These are phyloP conservation scores for Drosophila subobscura DNA, from an alignment of 1,140 invertebrate species.

Conservation along the genomic window DNA sequence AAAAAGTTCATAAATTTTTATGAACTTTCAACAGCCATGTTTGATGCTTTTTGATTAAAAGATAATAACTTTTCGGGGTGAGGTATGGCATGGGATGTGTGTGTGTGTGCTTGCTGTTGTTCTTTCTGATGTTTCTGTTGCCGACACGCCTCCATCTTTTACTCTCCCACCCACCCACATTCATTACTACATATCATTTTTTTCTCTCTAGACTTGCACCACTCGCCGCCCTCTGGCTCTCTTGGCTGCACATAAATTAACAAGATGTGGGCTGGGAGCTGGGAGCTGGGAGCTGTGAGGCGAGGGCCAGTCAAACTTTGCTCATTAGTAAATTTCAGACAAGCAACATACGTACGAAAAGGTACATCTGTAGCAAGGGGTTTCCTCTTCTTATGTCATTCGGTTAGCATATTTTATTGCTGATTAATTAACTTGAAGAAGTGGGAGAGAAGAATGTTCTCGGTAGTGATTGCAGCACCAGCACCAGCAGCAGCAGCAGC, in stretches of 20 bases:
- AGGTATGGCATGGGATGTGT: constrained; percentile 1
- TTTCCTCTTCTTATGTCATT: constrained; percentile 48
- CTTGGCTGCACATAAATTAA: constrained; percentile 68
- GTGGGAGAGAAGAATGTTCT: constrained; percentile 6
- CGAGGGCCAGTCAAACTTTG: constrained; percentile 63
- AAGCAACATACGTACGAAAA: constrained; percentile 49
- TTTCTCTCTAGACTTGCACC: constrained; percentile 2
- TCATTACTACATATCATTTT: background rate
- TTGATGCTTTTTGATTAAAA: constrained; percentile 64
- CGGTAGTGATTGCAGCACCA: no score
- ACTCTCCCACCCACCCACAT: background rate
- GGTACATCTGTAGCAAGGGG: constrained; percentile 17
- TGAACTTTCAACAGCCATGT: constrained; percentile 43
- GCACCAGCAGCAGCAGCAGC: background rate
- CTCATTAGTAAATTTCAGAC: constrained; percentile 75
- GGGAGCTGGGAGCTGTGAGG: background rate
- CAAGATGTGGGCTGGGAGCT: constrained; percentile 9
- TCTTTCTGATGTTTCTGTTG: constrained; percentile 2
- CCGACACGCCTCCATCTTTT: constrained; percentile 1
- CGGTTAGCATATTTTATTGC: constrained; percentile 73
- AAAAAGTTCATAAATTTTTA: constrained; percentile 76
- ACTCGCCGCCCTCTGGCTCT: constrained; percentile 2
- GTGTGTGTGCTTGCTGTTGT: background rate
- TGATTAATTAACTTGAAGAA: constrained; percentile 72
- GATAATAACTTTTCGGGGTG: constrained; percentile 39